Evolutionary conservation across 1,140 invertebrate genomes (phyloP).

Genomic region (Cheumatopsyche charites): DNA sequence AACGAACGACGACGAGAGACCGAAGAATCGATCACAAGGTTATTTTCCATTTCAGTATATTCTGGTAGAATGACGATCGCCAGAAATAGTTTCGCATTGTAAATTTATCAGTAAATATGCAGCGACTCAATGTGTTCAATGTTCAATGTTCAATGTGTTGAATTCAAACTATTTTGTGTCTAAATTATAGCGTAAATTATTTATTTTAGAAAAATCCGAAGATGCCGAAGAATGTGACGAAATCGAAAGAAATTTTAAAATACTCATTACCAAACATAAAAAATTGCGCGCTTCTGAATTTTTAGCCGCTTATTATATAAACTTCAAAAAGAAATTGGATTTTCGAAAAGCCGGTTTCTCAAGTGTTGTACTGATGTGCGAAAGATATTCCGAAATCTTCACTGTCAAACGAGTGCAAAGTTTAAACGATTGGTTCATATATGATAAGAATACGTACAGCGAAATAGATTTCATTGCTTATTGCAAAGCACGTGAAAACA

Average conservation of each 20-base stretch:
- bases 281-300: conserved; percentile 32
- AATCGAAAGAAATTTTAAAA: conserved; percentile 25
- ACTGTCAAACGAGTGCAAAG: conserved; percentile 18
- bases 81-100: no score
- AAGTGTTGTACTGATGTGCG: conserved; percentile 27
- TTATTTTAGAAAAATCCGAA: neutral
- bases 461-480: neutral
- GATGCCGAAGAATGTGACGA: neutral
- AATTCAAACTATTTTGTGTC: no score
- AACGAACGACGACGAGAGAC: no score
- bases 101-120: no score
- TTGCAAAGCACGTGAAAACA: neutral
- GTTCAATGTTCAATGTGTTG: no score
- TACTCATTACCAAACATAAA: conserved; percentile 21
- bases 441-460: neutral
- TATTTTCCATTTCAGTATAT: no score
- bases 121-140: no score
- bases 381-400: conserved; percentile 31
- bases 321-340: conserved; percentile 25
- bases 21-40: no score
- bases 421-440: conserved; percentile 34
- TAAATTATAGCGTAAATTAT: no score
- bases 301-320: conserved; percentile 20
- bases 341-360: conserved; percentile 18
- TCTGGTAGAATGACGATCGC: no score